phyloP scores from a whole-genome alignment of 2,888 invertebrate genomes.

The Choristoneura rosaceana region DNA sequence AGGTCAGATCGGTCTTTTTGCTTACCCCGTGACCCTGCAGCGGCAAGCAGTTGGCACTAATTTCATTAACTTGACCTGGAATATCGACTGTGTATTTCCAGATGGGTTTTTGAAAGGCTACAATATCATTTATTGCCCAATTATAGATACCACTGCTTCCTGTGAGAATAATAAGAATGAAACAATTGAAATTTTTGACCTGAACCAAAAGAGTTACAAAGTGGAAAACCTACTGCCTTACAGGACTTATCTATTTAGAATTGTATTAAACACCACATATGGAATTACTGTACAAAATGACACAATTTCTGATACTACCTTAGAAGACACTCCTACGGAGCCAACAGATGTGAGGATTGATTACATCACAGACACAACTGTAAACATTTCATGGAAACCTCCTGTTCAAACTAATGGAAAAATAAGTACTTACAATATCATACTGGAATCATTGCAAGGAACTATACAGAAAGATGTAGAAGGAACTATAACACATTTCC shows the following conservation, averaged over 20 bases:
- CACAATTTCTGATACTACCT: slow-evolving; percentile 88
- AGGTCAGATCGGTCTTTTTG: slow-evolving; percentile 83
- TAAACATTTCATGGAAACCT: slow-evolving; percentile 88
- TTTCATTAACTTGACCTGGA: slow-evolving; percentile 88
- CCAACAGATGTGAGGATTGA: slow-evolving; percentile 86
- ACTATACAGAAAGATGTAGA: slow-evolving; percentile 15
- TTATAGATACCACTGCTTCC: slow-evolving; percentile 78
- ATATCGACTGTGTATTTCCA: slow-evolving; percentile 90
- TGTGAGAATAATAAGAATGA: slow-evolving; percentile 79
- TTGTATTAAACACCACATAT: slow-evolving; percentile 85
- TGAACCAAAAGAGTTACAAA: slow-evolving; percentile 81
- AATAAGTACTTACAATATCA: slow-evolving; percentile 88
- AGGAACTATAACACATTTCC: slow-evolving; percentile 11
- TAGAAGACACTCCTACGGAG: slow-evolving; percentile 87
- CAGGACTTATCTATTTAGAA: slow-evolving; percentile 89
- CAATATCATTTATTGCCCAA: slow-evolving; percentile 90
- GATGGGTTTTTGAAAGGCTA: slow-evolving; percentile 90
- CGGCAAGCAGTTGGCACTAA: slow-evolving; percentile 72
- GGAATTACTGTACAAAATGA: slow-evolving; percentile 73
- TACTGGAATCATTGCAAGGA: slow-evolving; percentile 2
- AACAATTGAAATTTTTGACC: slow-evolving; percentile 72
- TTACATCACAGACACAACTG: slow-evolving; percentile 87
- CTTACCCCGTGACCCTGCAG: slow-evolving; percentile 72
- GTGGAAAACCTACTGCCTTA: slow-evolving; percentile 89
- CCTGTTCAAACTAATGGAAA: slow-evolving; percentile 91